These are phyloP conservation scores for Heliconius melpomene DNA, from an alignment of 1,140 invertebrate genomes.

Conservation along the genomic window DNA sequence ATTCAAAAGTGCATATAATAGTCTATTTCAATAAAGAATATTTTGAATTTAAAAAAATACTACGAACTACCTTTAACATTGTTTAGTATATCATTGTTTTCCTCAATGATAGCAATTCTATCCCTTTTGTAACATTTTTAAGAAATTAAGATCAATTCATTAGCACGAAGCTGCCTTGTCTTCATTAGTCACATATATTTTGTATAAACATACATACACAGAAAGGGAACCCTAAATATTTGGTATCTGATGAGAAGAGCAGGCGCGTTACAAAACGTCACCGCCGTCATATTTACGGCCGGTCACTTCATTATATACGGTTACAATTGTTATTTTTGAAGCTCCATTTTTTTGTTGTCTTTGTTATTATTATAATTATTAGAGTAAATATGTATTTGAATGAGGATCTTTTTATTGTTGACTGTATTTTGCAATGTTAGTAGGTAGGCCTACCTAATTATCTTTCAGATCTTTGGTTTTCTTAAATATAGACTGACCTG, in stretches of 20 bases:
- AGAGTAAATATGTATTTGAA: not conserved
- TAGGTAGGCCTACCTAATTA: too few relatives aligned
- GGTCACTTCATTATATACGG: conserved; percentile 32
- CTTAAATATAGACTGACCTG: too few relatives aligned
- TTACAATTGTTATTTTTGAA: conserved; percentile 15
- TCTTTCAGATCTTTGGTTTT: too few relatives aligned
- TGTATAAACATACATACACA: not conserved
- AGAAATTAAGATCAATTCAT: too few relatives aligned
- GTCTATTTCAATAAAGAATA: too few relatives aligned
- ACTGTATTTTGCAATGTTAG: too few relatives aligned
- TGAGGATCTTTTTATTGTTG: not conserved
- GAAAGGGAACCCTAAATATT: conserved; percentile 29
- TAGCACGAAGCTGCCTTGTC: not conserved
- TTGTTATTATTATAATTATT: not conserved
- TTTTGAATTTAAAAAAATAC: too few relatives aligned
- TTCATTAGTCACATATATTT: not conserved
- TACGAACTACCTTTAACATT: too few relatives aligned
- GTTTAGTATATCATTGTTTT: too few relatives aligned
- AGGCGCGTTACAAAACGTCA: conserved; percentile 23
- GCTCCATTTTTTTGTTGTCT: conserved; percentile 20
- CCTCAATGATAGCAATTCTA: too few relatives aligned
- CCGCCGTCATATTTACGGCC: conserved; percentile 26
- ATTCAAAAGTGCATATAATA: too few relatives aligned
- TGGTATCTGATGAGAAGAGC: conserved; percentile 33
- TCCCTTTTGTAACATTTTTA: too few relatives aligned